Evolutionary conservation across 2,113 vertebrate genomes (phyloP).

Genomic region (Centrocercus urophasianus): DNA sequence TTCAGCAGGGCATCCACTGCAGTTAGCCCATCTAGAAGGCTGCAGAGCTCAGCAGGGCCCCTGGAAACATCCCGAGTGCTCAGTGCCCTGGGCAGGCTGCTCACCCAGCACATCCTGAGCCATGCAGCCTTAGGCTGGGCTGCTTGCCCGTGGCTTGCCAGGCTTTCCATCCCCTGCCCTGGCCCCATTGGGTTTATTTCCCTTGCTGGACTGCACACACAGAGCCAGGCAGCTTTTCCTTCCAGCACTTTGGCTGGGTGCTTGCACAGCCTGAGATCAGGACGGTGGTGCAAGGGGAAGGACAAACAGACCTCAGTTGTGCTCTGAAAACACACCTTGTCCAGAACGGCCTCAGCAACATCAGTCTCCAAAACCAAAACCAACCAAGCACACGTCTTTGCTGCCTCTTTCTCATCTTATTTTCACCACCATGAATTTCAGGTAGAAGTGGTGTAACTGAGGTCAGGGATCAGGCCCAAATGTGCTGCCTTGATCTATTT

Average conservation of each 20-base stretch:
- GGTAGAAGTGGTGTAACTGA: background rate
- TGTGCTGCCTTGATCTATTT: background rate
- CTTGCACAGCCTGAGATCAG: background rate
- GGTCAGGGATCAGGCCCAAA: slow-evolving; percentile 14
- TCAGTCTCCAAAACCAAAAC: background rate
- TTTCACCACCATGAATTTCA: background rate
- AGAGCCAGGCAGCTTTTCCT: background rate
- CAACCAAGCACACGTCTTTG: background rate
- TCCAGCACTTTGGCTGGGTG: background rate
- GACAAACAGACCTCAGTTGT: background rate
- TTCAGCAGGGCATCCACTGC: background rate
- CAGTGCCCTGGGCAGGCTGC: background rate
- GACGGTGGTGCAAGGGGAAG: background rate
- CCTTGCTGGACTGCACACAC: background rate
- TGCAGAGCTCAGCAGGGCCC: background rate
- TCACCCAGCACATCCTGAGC: background rate
- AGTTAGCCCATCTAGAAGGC: background rate
- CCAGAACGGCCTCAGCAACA: background rate
- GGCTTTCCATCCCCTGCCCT: background rate
- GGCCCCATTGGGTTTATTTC: background rate
- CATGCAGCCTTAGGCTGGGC: background rate
- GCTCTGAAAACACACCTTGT: background rate
- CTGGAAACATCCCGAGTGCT: background rate
- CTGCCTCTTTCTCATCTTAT: background rate
- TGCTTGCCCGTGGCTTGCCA: background rate